phyloP scores from a whole-genome alignment of 1,140 invertebrate genomes.

The Drosophila malerkotliana region DNA sequence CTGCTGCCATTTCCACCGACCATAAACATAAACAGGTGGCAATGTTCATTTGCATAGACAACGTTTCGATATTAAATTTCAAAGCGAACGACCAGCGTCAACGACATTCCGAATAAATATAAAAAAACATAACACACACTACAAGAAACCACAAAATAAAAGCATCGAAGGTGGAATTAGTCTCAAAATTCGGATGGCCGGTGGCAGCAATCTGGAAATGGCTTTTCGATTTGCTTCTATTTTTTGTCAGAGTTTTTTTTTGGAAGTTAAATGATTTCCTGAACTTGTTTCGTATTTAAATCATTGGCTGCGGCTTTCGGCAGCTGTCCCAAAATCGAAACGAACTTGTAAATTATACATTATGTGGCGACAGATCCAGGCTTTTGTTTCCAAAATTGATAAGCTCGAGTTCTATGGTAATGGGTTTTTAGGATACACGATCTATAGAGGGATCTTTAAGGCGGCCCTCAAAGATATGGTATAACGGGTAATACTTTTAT shows the following conservation, averaged over 20 bases:
- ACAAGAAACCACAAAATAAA: conserved; percentile 9
- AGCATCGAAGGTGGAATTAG: conserved; percentile 9
- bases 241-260: conserved; percentile 5
- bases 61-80: conserved; percentile 83
- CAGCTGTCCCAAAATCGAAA: conserved; percentile 50
- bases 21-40: conserved; percentile 82
- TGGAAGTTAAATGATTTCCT: conserved; percentile 21
- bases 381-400: conserved; percentile 45
- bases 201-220: conserved; percentile 63
- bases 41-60: conserved; percentile 83
- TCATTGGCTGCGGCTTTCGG: conserved; percentile 55
- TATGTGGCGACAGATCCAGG: conserved; percentile 30
- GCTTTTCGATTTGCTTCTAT: conserved; percentile 61
- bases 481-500: neutral
- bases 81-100: conserved; percentile 68
- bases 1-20: conserved; percentile 58
- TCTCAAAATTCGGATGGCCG: conserved; percentile 35
- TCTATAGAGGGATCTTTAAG: neutral
- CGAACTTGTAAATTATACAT: conserved; percentile 63
- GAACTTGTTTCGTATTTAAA: conserved; percentile 58
- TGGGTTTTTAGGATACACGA: conserved; percentile 11
- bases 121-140: conserved; percentile 10
- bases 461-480: neutral
- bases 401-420: conserved; percentile 63
- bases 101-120: conserved; percentile 65